Base-by-base conservation (phyloP, 2,113 vertebrate genomes). In the Argyrosomus japonicus region DNA sequence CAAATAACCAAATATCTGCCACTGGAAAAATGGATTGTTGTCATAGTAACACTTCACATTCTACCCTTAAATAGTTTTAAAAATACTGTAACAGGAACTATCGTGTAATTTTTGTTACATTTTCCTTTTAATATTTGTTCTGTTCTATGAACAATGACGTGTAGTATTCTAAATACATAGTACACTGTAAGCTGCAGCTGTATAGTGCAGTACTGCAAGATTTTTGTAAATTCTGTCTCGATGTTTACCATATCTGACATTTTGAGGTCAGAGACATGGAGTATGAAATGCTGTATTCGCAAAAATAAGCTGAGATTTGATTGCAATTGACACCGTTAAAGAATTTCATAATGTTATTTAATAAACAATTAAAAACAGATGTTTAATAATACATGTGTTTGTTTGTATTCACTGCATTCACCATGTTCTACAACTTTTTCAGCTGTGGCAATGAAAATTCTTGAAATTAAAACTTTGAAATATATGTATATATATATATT, bases 131-230 rank as follows among this genome's bases (percentile, higher is more conserved):
- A 50, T 81, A 64, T 83, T 32, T 72, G 43, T 84, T 92, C 88
- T 90, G 88, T 93, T 93, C 91, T 86, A 87, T 92, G 78, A 93
- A 93, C 89, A 92, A 80, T 9, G 18, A 86, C 29, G 21, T 27
- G 82, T 93, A 86, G 75, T 88, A 87, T 85, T 83, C 14, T 62
- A 67, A 79, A 87, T 87, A 90, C 60, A n/a, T 9, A 18, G 29
- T 18, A 36, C 64, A 48, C 21, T 12, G 17, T 40, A 36, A 32
- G 9, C 57, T 80, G 0, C 47, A 18, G 58, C 1, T 68, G n/a
- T n/a, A n/a, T n/a, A n/a, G n/a, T n/a, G n/a, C n/a, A 8, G 15
- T 29, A 18, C n/a, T 21, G 29, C 10, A n/a, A 73, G 14, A 4
- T 74, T 25, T 63, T 57, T 58, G 5, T 12, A 14, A 4, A 67